Base-by-base conservation (phyloP, 2,797 vertebrate species). In the Danio albolineatus region DNA sequence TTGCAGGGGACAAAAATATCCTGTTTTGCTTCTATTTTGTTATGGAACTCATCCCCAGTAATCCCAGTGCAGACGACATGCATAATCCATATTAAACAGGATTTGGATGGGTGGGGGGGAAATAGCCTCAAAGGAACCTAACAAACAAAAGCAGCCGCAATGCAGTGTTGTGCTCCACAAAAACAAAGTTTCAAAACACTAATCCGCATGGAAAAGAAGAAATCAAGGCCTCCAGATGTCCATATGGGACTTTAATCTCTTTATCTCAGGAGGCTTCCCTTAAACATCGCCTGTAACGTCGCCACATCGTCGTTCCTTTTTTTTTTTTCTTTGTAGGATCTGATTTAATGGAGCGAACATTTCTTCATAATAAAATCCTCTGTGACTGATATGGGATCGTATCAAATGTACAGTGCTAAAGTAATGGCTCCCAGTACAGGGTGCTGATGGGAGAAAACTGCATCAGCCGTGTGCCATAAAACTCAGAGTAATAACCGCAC, bases 11-110 rank as follows among this genome's bases (percentile, higher is more conserved):
- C 76, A 81, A 72, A 83, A 70, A 75, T 21, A 80, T 53, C 41
- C 21, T 77, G 36, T 79, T 82, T 79, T 81, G 53, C 41, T 43
- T 38, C 19, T n/a, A 17, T 66, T 49, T 80, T 80, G 70, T 82
- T 72, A 46, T 73, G n/a, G 38, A 78, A 57, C 70, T 65, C 72
- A 75, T 57, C 64, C 46, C 74, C 64, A 43, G 59, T 82, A 86
- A 82, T 86, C 82, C 77, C 54, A 81, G 28, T 16, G 59, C 61
- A 57, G 76, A 78, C 78, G 62, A 77, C 60, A 77, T 76, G 78
- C 73, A 84, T 86, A 85, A 87, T 87, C 84, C 82, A 82, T 83
- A 83, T 82, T 82, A 87, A 87, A 81, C 13, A 79, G 83, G 85
- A 82, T 87, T 82, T 84, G 51, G 54, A 51, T 48, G n/a, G 54